Conservation (phyloP, 2,797 vertebrate species). For the Varecia variegata region DNA sequence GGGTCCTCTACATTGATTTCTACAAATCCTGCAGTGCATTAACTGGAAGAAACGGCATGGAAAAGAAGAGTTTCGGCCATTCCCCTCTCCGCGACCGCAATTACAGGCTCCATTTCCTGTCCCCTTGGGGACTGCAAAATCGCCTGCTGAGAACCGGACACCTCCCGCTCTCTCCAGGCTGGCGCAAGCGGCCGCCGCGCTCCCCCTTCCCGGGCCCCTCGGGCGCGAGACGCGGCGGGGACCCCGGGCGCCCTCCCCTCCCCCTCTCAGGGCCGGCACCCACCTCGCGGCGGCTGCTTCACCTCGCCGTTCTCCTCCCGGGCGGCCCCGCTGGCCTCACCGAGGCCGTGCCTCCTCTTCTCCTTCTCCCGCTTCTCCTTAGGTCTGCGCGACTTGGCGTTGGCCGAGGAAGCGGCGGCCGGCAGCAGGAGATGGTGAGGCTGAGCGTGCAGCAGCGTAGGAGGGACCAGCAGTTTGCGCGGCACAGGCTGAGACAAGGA, state of each 20-base stretch:
- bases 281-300: constrained; percentile 89
- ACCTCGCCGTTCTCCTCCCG: constrained; percentile 93
- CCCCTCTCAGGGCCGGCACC: constrained; percentile 40
- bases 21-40: background rate
- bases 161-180: background rate
- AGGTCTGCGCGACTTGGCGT: constrained; percentile 86
- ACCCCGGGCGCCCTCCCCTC: background rate
- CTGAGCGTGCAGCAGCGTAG: constrained; percentile 86
- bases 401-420: constrained; percentile 46
- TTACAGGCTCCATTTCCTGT: constrained; percentile 58
- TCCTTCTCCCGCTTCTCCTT: constrained; percentile 90
- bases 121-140: background rate
- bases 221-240: background rate
- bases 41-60: background rate
- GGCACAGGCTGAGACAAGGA: constrained; percentile 70
- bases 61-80: background rate
- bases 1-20: background rate
- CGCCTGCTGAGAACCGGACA: background rate
- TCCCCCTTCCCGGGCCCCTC: background rate
- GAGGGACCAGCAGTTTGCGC: constrained; percentile 89
- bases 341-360: constrained; percentile 88
- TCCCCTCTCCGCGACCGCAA: constrained; percentile 3
- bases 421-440: constrained; percentile 61
- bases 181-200: constrained; percentile 18
- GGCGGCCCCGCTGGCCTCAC: constrained; percentile 78